Conservation (phyloP, 2,113 vertebrate species). For the Phylloscopus trochilus region DNA sequence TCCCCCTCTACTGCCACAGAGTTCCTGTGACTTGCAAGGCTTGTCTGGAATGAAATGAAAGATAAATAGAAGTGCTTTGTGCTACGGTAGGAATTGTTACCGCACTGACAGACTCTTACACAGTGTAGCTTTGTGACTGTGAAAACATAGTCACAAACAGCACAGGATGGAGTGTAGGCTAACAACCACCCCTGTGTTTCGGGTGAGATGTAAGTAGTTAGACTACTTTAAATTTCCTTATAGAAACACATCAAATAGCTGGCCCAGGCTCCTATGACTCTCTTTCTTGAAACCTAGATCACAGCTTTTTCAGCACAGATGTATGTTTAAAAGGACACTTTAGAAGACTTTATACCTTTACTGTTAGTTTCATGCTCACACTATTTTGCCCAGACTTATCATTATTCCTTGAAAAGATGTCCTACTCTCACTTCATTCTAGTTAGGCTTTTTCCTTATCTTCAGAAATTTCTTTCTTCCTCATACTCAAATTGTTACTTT, state of each 20-base stretch:
- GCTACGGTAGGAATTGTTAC: neutral
- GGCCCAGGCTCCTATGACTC: neutral
- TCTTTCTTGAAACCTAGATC: neutral
- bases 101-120: neutral
- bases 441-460: neutral
- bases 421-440: neutral
- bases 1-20: neutral
- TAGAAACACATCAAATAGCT: neutral
- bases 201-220: neutral
- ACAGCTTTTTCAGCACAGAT: neutral
- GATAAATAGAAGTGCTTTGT: neutral
- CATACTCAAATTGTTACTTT: neutral
- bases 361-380: neutral
- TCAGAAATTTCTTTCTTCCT: neutral
- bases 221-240: neutral
- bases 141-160: neutral
- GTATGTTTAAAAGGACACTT: neutral
- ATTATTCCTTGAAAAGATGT: neutral
- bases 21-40: neutral
- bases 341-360: neutral
- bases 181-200: neutral
- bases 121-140: neutral
- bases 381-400: neutral
- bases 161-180: neutral
- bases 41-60: neutral